These are phyloP conservation scores for Protomyctophum bolini DNA, from an alignment of 2,113 vertebrate genomes.

Conservation along the genomic window DNA sequence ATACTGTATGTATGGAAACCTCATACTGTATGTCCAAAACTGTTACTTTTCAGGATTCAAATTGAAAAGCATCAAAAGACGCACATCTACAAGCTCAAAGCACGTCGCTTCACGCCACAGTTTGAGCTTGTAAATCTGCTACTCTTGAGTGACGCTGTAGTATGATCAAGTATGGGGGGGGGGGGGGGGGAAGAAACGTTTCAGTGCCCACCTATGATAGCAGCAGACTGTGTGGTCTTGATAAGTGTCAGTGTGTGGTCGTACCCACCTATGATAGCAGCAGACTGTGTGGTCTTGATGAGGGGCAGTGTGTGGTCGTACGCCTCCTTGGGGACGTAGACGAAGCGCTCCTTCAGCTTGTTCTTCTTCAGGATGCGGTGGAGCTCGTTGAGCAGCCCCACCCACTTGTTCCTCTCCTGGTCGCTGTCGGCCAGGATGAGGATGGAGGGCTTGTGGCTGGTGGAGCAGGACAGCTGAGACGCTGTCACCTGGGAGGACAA, in stretches of 20 bases:
- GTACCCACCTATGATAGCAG: conserved; percentile 87
- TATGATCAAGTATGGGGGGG: not conserved
- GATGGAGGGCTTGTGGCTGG: conserved; percentile 91
- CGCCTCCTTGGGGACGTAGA: conserved; percentile 96
- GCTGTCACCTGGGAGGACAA: conserved; percentile 86
- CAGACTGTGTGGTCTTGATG: conserved; percentile 97
- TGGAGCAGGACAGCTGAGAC: conserved; percentile 90
- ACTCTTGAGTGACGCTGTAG: no score
- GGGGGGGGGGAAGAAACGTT: not conserved
- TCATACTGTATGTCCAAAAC: no score
- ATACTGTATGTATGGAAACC: no score
- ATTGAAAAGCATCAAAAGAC: no score
- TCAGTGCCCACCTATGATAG: conserved; percentile 54
- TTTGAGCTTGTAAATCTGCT: no score
- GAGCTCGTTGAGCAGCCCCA: conserved; percentile 91
- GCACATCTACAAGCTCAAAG: no score
- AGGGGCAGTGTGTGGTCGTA: conserved; percentile 97
- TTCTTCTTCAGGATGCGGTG: conserved; percentile 97
- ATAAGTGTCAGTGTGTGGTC: not conserved
- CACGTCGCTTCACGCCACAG: no score
- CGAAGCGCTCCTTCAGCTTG: conserved; percentile 96
- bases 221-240: no score
- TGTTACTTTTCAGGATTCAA: no score
- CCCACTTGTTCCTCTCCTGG: conserved; percentile 95
- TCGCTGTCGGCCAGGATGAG: conserved; percentile 94